Evolutionary conservation across 2,888 invertebrate species (phyloP).

Genomic region (Panorpa germanica): DNA sequence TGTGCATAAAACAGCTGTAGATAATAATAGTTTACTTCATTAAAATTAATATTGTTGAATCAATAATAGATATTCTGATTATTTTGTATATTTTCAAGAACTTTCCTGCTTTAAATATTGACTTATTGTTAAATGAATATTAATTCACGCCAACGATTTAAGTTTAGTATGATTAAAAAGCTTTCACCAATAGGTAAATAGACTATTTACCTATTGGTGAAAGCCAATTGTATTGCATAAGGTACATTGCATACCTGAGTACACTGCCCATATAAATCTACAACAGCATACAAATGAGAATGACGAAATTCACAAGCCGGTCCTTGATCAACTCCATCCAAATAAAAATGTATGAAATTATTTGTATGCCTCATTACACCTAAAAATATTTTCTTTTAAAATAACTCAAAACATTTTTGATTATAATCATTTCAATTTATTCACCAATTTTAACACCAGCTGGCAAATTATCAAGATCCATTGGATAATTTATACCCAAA

Average conservation of each 20-base stretch:
- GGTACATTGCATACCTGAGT: slow-evolving; percentile 52
- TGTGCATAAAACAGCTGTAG: no score
- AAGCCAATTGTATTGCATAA: slow-evolving; percentile 13
- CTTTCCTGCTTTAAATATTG: no score
- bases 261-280: slow-evolving; percentile 88
- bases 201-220: neutral
- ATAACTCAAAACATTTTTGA: no score
- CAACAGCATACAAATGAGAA: slow-evolving; percentile 75
- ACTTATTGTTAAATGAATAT: no score
- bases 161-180: neutral
- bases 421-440: slow-evolving; percentile 12
- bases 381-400: slow-evolving; percentile 16
- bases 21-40: no score
- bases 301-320: slow-evolving; percentile 64
- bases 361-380: slow-evolving; percentile 77
- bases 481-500: slow-evolving; percentile 63
- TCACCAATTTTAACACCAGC: slow-evolving; percentile 60
- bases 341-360: slow-evolving; percentile 65
- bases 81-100: no score
- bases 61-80: no score
- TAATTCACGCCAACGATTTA: no score
- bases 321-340: slow-evolving; percentile 76
- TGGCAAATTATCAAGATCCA: slow-evolving; percentile 66
- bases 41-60: no score
- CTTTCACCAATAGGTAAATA: neutral